Conservation (phyloP, 2,797 vertebrate species). For the Ctenopoma multispine region DNA sequence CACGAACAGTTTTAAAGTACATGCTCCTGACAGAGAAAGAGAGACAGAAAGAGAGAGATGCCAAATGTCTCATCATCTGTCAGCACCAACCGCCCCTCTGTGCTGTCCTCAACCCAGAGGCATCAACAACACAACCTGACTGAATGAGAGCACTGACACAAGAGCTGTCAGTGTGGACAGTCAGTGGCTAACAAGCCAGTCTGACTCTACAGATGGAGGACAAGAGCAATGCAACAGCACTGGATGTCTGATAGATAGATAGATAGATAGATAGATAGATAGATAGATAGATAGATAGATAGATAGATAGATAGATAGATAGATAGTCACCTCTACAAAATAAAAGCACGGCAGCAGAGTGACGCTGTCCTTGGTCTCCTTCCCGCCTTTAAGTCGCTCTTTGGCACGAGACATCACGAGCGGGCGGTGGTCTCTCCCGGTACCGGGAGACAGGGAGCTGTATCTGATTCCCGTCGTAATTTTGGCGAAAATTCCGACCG, state of each 20-base stretch:
- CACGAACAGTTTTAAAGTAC: background rate
- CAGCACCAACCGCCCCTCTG: conserved; percentile 10
- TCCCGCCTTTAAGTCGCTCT: conserved; percentile 89
- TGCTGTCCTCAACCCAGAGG: conserved; percentile 4
- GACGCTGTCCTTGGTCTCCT: conserved; percentile 95
- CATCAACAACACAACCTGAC: conserved; percentile 5
- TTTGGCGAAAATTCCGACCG: conserved; percentile 60
- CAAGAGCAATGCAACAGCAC: background rate
- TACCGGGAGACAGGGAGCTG: conserved; percentile 73
- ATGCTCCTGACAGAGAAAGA: background rate
- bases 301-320: conserved; percentile 35
- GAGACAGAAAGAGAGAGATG: conserved; percentile 10
- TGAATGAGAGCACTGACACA: background rate
- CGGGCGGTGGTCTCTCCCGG: conserved; percentile 67
- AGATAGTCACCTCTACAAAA: conserved; percentile 91
- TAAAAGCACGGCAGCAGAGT: conserved; percentile 97
- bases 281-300: conserved; percentile 40
- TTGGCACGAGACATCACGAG: conserved; percentile 89
- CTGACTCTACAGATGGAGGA: background rate
- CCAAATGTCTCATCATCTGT: conserved; percentile 12
- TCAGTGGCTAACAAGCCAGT: background rate
- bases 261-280: conserved; percentile 23
- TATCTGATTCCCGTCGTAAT: conserved; percentile 79
- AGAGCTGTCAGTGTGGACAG: background rate
- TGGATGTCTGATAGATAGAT: background rate